Evolutionary conservation across 1,140 invertebrate genomes (phyloP).

Genomic region (Zaprionus kolodkinae): DNA sequence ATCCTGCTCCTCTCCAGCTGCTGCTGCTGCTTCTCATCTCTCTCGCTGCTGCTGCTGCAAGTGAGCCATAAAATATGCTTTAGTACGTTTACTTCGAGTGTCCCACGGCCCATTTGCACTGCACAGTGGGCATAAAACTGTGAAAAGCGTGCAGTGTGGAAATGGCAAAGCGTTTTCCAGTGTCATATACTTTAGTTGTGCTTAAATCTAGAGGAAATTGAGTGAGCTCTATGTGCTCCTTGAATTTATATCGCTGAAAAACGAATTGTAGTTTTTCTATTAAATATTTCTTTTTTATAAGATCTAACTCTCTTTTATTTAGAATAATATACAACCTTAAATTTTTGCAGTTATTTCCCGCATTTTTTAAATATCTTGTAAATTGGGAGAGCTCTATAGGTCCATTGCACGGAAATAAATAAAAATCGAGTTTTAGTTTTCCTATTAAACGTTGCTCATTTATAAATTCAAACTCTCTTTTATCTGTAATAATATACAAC

Average conservation of each 20-base stretch:
- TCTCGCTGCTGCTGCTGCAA: constrained; percentile 49
- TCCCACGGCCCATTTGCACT: constrained; percentile 22
- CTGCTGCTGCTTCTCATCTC: not conserved
- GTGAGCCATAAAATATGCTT: constrained; percentile 79
- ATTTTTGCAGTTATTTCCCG: not conserved
- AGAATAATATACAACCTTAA: no score
- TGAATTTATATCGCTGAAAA: not conserved
- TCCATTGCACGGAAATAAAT: no score
- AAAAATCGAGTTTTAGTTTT: no score
- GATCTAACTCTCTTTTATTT: not conserved
- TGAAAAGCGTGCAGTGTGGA: not conserved
- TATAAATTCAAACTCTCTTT: no score
- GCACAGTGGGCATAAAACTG: constrained; percentile 15
- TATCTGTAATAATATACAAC: no score
- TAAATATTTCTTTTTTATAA: not conserved
- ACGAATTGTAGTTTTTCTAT: not conserved
- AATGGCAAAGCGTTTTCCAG: not conserved
- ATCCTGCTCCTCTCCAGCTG: not conserved
- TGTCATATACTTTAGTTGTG: not conserved
- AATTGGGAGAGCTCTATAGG: no score
- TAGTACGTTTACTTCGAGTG: constrained; percentile 51
- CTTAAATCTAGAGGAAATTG: not conserved
- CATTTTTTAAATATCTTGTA: not conserved
- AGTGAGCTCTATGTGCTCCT: not conserved
- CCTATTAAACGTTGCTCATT: no score